Evolutionary conservation across 1,140 invertebrate species (phyloP), one percentile per base, ranked within the genome.

Genomic region (Agrypnia vestita): DNA sequence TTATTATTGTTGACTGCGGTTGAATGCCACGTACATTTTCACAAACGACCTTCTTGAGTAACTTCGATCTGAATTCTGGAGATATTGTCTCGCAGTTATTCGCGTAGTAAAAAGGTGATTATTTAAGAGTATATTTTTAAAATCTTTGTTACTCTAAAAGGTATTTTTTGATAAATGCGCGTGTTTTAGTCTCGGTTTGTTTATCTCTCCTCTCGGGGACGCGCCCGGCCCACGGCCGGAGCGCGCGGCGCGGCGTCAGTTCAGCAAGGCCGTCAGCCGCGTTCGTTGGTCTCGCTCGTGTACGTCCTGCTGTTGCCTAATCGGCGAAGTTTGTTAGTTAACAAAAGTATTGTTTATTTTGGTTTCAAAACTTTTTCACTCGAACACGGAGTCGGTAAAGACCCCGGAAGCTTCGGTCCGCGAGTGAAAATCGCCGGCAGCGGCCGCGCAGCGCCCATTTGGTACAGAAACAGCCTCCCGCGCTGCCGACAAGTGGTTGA

Each of bases 71-170:
- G 17, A 69, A 69, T 15, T 43, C 44, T 47, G 44, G 46, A 69
- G 64, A 69, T 47, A 43, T 17, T 69, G 62, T 67, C 62, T 19
- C 44, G 35, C 4, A 21, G 7, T 10, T 10, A 12, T 15, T n/a
- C 44, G 15, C 64, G 8, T 17, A 69, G 64, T 69, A 47, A 49
- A 69, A 69, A 69, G n/a, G 64, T 8, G 15, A 8, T 11, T 15
- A 43, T 25, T 19, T 17, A 21, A n/a, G 15, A 35, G 15, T 17
- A 0, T n/a, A n/a, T 1, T 51, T 13, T 51, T 35, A 51, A 51
- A 51, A 51, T 4, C 11, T 51, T 51, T 51, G 11, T 4, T 13
- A 35, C 25, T 4, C n/a, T 1, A 51, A 15, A 9, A 51, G 49
- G 1, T 35, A 1, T 6, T 35, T 35, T 35, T 35, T 35, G 6